Conservation (phyloP, 2,797 vertebrate genomes). For the Podarcis lilfordi region DNA sequence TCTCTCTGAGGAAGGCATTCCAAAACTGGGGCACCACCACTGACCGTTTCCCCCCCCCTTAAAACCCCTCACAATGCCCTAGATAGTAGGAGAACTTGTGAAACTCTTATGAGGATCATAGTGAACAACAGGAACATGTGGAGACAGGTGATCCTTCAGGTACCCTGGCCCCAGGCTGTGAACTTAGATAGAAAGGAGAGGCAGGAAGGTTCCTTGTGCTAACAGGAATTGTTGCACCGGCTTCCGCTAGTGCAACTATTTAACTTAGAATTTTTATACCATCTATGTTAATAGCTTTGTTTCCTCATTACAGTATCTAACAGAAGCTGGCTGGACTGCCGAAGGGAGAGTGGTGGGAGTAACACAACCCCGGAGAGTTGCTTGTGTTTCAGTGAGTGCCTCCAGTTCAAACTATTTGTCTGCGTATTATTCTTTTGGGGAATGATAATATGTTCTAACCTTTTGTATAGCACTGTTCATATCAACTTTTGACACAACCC, state of each 20-base stretch:
- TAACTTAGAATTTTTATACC: neutral
- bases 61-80: too few species aligned
- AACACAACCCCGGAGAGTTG: slow-evolving; percentile 96
- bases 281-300: neutral
- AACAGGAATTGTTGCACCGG: too few species aligned
- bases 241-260: too few species aligned
- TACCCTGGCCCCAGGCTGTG: neutral
- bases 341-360: slow-evolving; percentile 96
- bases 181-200: too few species aligned
- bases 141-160: neutral
- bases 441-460: neutral
- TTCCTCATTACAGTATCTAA: slow-evolving; percentile 85
- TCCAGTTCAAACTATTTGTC: neutral
- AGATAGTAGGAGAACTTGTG: neutral
- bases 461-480: neutral
- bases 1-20: neutral
- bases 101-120: neutral
- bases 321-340: slow-evolving; percentile 96
- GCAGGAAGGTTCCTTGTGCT: too few species aligned
- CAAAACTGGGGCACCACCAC: neutral
- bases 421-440: neutral
- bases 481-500: neutral
- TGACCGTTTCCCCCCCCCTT: neutral
- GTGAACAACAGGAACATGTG: neutral
- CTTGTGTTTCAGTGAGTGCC: slow-evolving; percentile 91